phyloP scores from a whole-genome alignment of 2,797 vertebrate genomes.

The Sternarchorhynchus goeldii region DNA sequence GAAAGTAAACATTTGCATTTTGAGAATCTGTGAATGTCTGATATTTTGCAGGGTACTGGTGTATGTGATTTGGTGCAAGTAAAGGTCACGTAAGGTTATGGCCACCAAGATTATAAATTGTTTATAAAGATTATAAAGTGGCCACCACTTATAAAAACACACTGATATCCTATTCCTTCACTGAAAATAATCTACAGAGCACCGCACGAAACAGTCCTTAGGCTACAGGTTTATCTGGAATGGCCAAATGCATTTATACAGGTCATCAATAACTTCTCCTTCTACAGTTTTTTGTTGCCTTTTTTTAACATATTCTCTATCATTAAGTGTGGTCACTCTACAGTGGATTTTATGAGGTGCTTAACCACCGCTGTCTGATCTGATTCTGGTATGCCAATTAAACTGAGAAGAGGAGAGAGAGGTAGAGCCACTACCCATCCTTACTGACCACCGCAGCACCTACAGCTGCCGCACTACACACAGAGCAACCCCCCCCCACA shows the following conservation, averaged over 20 bases:
- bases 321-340: background rate
- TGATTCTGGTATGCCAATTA: slow-evolving; percentile 42
- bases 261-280: no score
- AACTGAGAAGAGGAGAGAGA: slow-evolving; percentile 6
- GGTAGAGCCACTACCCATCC: slow-evolving; percentile 12
- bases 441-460: slow-evolving; percentile 2
- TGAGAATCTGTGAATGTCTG: no score
- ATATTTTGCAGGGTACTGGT: no score
- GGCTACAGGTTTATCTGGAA: no score
- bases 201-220: no score
- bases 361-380: background rate
- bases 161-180: background rate
- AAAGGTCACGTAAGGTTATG: no score
- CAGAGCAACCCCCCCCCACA: slow-evolving; percentile 4
- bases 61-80: no score
- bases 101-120: no score
- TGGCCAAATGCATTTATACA: no score
- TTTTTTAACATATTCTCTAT: no score
- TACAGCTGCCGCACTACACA: slow-evolving; percentile 26
- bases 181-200: background rate
- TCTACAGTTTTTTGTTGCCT: background rate
- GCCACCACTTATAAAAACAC: background rate
- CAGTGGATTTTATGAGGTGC: slow-evolving; percentile 2
- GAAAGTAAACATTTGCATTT: no score
- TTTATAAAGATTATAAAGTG: no score